Base-by-base conservation (phyloP, 2,888 invertebrate species). In the Caradrina kadenii region DNA sequence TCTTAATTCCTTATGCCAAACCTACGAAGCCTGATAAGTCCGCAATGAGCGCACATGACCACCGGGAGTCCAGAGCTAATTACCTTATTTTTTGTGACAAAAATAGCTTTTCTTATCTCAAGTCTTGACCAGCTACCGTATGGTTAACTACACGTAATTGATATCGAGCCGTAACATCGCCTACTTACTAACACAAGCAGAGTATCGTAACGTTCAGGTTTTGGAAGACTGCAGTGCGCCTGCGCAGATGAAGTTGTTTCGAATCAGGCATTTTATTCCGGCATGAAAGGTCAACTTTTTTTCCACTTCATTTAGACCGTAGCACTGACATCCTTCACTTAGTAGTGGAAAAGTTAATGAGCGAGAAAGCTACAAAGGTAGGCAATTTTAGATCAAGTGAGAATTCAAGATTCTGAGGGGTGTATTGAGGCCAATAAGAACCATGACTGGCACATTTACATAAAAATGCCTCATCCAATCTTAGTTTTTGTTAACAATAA, bases 41-140 rank as follows among this genome's bases (percentile, higher is more conserved):
- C 75, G 82, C 73, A 84, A 79, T 75, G 72, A 75, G 86, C 90
- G 81, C 85, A 88, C 84, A 84, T 89, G 94, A 93, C 94, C 95
- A 94, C 95, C 95, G 94, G n/a, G 92, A 87, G 86, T 87, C 88
- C 92, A 90, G 90, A 93, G 93, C 92, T 89, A 89, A 88, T 89
- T 89, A 91, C 89, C 88, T 92, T 93, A 89, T 88, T 88, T 89
- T 90, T 90, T 88, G 92, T 95, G 94, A 93, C 93, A 96, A 96
- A 96, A 96, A 95, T 96, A 96, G 91, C 93, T 90, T 93, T 88
- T 91, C 92, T 93, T 93, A 92, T 89, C 82, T 84, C 88, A 90
- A 91, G 80, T 90, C 88, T 87, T 88, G 87, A 85, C 89, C 86
- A 84, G 83, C 88, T 90, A 90, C 85, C 90, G 83, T 90, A 88